Base-by-base conservation (phyloP, 2,888 invertebrate species). In the Drosophila melanosoma region DNA sequence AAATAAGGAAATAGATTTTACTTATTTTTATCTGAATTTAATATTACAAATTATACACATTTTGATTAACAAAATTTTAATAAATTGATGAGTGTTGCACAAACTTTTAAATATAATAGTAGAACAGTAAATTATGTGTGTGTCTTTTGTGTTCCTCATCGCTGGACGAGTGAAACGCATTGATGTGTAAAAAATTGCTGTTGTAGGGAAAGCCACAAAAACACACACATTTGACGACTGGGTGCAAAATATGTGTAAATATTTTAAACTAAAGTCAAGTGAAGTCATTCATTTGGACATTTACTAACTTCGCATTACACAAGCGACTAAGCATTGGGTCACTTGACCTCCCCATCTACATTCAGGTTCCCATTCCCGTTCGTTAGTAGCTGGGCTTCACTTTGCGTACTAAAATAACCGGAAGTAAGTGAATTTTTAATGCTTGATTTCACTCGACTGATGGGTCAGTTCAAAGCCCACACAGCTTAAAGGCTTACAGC, bases 211-310 rank as follows among this genome's bases (percentile, higher is more conserved):
- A 69, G 72, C 83, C 89, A 76, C 79, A 87, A 86, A 33, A 52
- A 54, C 23, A 23, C 54, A 23, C 54, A 54, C 15, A 36, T 79
- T 87, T 51, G 65, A 61, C 49, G n/a, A 8, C 10, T 35, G 72
- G 52, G 58, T 58, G 60, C 32, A 64, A 74, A 78, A 87, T 86
- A 84, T 84, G 84, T 89, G 85, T 87, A 87, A 89, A 86, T 86
- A 86, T 89, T 89, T 87, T 84, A 86, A 86, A 82, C 84, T 82
- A 81, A 67, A 82, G 87, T 79, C 76, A 80, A 83, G 89, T 84
- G 89, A 86, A 86, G 85, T 89, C 85, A 86, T 77, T 89, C 85
- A 87, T 82, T 89, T 89, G 85, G 69, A 86, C 89, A 86, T 89
- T 86, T 78, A 86, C 87, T 84, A 86, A 86, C 82, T 86, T 77